These are phyloP conservation scores for Dolichoris vasculosae DNA, from an alignment of 1,140 invertebrate genomes.

Conservation along the genomic window DNA sequence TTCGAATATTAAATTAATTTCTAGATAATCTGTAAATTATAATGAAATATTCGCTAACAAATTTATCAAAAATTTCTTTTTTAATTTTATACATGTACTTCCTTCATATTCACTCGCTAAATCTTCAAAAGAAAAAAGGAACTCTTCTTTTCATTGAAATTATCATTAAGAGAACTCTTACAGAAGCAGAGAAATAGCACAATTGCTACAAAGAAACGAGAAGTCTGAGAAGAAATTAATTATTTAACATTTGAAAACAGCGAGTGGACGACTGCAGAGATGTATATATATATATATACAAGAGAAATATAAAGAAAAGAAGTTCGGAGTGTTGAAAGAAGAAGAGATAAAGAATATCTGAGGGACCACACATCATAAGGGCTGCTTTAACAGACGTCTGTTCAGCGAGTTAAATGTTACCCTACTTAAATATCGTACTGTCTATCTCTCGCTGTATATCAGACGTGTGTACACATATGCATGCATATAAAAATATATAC, in stretches of 20 bases:
- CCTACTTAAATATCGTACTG: constrained; percentile 39
- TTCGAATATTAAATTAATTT: neutral
- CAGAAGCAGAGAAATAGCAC: neutral
- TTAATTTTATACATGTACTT: neutral
- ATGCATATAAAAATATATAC: neutral
- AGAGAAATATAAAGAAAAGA: constrained; percentile 34
- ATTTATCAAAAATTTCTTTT: neutral
- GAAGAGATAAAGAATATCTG: constrained; percentile 17
- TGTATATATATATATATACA: too few relatives aligned
- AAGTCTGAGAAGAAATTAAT: constrained; percentile 46
- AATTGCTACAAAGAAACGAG: constrained; percentile 33
- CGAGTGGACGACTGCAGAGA: constrained; percentile 3
- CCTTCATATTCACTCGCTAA: constrained; percentile 16
- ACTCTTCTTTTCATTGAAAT: neutral
- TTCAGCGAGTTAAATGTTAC: constrained; percentile 51
- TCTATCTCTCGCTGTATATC: neutral
- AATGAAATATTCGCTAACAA: neutral
- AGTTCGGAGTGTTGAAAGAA: neutral
- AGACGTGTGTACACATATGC: neutral
- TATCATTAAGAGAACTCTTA: constrained; percentile 46
- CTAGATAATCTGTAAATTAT: constrained; percentile 14
- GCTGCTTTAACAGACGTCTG: constrained; percentile 20
- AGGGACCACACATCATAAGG: constrained; percentile 15
- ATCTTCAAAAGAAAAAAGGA: constrained; percentile 45
- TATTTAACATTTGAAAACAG: constrained; percentile 50